Base-by-base conservation (phyloP, 2,888 invertebrate genomes). In the Teleogryllus oceanicus region DNA sequence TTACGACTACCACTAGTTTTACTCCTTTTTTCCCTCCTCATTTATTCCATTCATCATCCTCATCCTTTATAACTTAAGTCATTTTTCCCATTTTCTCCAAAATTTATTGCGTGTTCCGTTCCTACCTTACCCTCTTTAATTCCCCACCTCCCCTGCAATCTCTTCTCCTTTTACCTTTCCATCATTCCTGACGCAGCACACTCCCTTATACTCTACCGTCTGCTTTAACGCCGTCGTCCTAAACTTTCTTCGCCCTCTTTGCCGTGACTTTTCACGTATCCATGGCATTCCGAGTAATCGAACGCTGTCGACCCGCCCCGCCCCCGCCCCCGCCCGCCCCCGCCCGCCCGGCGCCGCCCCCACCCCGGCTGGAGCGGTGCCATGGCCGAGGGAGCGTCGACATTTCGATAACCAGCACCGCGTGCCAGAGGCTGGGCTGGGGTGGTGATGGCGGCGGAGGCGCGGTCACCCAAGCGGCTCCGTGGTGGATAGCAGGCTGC, bases 191-290 rank as follows among this genome's bases (percentile, higher is more conserved):
- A 37, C 37, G 37, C 37, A 37, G 37, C 24, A 24, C 24, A 24
- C 24, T 24, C 24, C 37, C 37, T 37, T 37, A 37, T 37, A 37
- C 8, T 37, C 37, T 37, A 37, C 37, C 37, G 37, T 37, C 37
- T 37, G 37, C 37, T 37, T 37, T 37, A 37, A 37, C 62, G 62
- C 16, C 62, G 62, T 62, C 5, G 13, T 16, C n/a, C 62, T 62
- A n/a, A 62, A 37, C 37, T 37, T 37, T 37, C 37, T 37, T 8
- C 37, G 37, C 37, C 37, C 37, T 37, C 37, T 37, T 37, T 37
- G 37, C 62, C n/a, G 62, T n/a, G 62, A n/a, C 62, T 62, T 62
- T 62, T 62, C n/a, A n/a, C 62, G n/a, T n/a, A 62, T 62, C 62
- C 62, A 18, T 62, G 62, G 62, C 62, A 13, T 62, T 62, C 16